Percentiles rank a stretch among this genome's conserved stretches.
Evolutionary conservation across 2,888 invertebrate genomes (phyloP).

Genomic region (Cryptocheilus praepositus): DNA sequence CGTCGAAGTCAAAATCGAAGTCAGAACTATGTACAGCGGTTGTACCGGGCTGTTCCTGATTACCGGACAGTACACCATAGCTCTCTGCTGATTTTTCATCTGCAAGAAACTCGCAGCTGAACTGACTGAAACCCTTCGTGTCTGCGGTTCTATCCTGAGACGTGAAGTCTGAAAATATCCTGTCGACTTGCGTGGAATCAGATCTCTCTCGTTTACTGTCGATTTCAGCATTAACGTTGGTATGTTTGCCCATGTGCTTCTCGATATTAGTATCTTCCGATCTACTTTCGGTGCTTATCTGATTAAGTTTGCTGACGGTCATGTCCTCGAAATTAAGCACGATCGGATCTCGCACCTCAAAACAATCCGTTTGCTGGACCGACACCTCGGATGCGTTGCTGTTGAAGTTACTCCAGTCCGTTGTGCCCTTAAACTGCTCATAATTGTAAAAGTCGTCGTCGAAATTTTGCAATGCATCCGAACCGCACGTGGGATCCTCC

Average conservation of each 20-base stretch:
- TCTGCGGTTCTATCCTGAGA: slow-evolving; percentile 32
- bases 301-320: background rate
- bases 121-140: slow-evolving; percentile 38
- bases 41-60: slow-evolving; percentile 7
- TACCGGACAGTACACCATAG: slow-evolving; percentile 27
- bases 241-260: slow-evolving; percentile 12
- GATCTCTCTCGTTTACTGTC: slow-evolving; percentile 36
- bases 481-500: slow-evolving; percentile 63
- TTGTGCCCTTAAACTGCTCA: slow-evolving; percentile 58
- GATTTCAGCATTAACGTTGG: slow-evolving; percentile 10
- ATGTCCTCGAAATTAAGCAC: slow-evolving; percentile 13
- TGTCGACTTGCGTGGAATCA: slow-evolving; percentile 12
- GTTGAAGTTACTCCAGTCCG: slow-evolving; percentile 33
- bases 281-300: too few species aligned
- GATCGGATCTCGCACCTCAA: slow-evolving; percentile 15
- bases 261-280: slow-evolving; percentile 22
- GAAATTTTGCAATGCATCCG: slow-evolving; percentile 54
- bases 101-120: slow-evolving; percentile 36
- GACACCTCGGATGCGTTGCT: slow-evolving; percentile 14
- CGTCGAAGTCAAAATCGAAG: slow-evolving; percentile 49
- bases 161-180: slow-evolving; percentile 28
- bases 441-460: slow-evolving; percentile 67
- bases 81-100: slow-evolving; percentile 38
- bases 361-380: slow-evolving; percentile 11
- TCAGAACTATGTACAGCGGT: slow-evolving; percentile 33